phyloP scores from a whole-genome alignment of 2,113 vertebrate genomes.

The Phalacrocorax aristotelis region DNA sequence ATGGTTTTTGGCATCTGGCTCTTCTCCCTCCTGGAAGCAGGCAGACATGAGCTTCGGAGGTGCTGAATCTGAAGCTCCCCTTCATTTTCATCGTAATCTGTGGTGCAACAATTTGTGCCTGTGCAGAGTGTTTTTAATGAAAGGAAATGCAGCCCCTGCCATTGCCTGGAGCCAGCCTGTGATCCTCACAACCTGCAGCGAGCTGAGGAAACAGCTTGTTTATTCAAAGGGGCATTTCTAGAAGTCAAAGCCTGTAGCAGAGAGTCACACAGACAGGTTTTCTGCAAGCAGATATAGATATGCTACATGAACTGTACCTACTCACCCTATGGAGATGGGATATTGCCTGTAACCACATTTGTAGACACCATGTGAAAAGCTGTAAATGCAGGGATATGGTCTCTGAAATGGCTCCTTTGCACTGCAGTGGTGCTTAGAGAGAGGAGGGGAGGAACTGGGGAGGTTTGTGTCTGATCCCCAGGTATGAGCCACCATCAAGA shows the following conservation, averaged over 20 bases:
- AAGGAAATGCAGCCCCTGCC: not conserved
- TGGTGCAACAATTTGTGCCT: not conserved
- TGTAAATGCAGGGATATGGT: not conserved
- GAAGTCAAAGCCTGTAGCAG: not conserved
- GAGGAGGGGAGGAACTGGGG: not conserved
- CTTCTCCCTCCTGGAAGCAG: not conserved
- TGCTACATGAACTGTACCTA: not conserved
- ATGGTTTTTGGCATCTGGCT: rapidly evolving
- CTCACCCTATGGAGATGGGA: not conserved
- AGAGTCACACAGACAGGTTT: not conserved
- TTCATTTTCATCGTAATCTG: not conserved
- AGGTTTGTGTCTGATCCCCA: not conserved
- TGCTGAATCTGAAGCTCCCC: not conserved
- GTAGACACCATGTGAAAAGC: not conserved
- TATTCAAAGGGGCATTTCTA: not conserved
- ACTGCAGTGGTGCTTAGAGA: rapidly evolving
- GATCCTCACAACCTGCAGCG: not conserved
- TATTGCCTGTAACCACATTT: too few species aligned
- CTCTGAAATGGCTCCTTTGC: not conserved
- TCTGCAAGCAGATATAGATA: not conserved
- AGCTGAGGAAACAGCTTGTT: not conserved
- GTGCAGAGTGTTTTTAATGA: not conserved
- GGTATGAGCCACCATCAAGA: not conserved
- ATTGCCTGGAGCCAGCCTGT: not conserved
- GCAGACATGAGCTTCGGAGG: rapidly evolving